These are phyloP conservation scores for Saimiri boliviensis DNA, from an alignment of 2,113 vertebrate genomes.

Conservation along the genomic window DNA sequence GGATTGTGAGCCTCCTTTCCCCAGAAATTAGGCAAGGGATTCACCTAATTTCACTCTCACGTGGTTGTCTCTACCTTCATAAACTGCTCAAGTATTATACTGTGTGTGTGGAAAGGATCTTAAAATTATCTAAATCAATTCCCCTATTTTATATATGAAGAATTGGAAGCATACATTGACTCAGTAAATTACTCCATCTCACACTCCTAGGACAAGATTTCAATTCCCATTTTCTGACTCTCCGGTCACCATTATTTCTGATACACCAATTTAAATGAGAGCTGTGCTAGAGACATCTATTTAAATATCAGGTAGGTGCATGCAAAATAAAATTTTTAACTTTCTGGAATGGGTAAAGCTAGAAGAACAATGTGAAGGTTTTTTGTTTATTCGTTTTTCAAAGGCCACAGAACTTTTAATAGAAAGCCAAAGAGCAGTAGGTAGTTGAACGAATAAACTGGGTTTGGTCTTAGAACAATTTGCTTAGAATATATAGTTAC, in stretches of 20 bases:
- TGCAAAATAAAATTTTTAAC: not conserved
- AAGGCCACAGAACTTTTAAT: not conserved
- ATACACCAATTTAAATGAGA: not conserved
- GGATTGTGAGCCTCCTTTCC: not conserved
- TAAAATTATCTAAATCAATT: not conserved
- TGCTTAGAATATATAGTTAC: not conserved
- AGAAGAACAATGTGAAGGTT: not conserved
- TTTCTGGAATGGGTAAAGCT: not conserved
- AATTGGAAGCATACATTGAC: not conserved
- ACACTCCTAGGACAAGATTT: not conserved
- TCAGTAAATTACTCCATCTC: not conserved
- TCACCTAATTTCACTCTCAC: not conserved
- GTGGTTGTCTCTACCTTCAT: not conserved
- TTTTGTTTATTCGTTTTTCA: not conserved
- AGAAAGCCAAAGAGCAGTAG: not conserved
- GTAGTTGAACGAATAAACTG: not conserved
- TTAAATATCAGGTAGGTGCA: slow-evolving; percentile 20
- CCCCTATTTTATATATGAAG: not conserved
- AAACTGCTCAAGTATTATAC: not conserved
- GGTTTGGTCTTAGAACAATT: not conserved
- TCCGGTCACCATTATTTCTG: not conserved
- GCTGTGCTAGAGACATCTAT: not conserved
- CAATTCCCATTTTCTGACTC: not conserved
- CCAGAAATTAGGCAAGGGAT: not conserved
- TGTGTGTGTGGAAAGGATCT: not conserved